These are phyloP conservation scores for Linurgus olivaceus DNA, from an alignment of 2,797 vertebrate genomes.

Conservation along the genomic window DNA sequence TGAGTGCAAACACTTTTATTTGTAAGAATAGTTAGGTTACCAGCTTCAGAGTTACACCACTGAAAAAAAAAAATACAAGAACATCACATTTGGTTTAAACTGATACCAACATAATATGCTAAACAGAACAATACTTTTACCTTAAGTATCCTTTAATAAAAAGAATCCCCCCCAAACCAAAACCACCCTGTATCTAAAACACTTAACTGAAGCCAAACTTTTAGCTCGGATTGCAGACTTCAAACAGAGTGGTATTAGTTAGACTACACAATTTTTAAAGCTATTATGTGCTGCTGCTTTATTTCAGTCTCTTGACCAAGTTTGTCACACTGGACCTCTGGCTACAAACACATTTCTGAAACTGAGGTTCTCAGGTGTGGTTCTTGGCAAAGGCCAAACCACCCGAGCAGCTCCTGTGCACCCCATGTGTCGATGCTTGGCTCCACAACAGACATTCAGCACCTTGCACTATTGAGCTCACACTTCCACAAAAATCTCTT, in stretches of 20 bases:
- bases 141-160: not conserved
- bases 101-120: not conserved
- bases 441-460: not conserved
- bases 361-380: not conserved
- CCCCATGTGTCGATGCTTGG: fast-evolving
- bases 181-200: not conserved
- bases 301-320: not conserved
- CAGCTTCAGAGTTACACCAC: not conserved
- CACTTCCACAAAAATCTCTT: not conserved
- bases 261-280: not conserved
- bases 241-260: not conserved
- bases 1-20: not conserved
- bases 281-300: not conserved
- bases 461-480: not conserved
- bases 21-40: not conserved
- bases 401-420: not conserved
- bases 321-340: not conserved
- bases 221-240: not conserved
- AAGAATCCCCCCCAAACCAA: not conserved
- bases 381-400: not conserved
- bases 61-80: not conserved
- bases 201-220: not conserved
- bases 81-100: not conserved
- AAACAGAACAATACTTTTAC: not conserved
- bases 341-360: not conserved